A percentile compares a stretch with the other conserved stretches of the same genome.
phyloP scores from a whole-genome alignment of 2,888 invertebrate genomes.

The Acrobasis consociella region DNA sequence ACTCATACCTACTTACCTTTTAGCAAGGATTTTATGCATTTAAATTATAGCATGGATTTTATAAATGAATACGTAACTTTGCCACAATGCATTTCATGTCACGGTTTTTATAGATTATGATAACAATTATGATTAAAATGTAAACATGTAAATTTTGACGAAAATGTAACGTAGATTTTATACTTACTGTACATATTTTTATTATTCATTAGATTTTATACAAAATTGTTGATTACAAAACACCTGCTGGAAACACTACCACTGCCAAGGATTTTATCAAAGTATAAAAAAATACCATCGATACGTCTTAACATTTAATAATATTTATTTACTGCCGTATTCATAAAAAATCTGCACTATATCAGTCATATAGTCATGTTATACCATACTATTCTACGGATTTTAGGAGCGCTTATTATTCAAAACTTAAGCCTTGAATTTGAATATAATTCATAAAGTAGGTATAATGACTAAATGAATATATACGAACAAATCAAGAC shows the following conservation, averaged over 20 bases:
- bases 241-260: slow-evolving; percentile 26
- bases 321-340: too few relatives aligned
- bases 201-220: slow-evolving; percentile 57
- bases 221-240: slow-evolving; percentile 38
- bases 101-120: neutral
- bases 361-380: too few relatives aligned
- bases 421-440: too few relatives aligned
- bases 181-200: slow-evolving; percentile 18
- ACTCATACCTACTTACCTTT: too few relatives aligned
- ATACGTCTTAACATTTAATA: slow-evolving; percentile 5
- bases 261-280: slow-evolving; percentile 47
- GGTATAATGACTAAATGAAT: too few relatives aligned
- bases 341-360: neutral
- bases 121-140: neutral
- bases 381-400: too few relatives aligned
- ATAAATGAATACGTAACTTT: neutral
- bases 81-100: slow-evolving; percentile 14
- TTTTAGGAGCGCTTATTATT: too few relatives aligned
- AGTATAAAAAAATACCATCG: neutral
- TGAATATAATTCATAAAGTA: too few relatives aligned
- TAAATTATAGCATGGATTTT: neutral
- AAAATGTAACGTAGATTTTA: slow-evolving; percentile 16
- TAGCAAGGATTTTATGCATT: neutral
- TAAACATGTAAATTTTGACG: slow-evolving; percentile 17
- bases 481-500: too few relatives aligned